Base-by-base conservation (phyloP, 2,888 invertebrate genomes). In the Bhutanitis thaidina region DNA sequence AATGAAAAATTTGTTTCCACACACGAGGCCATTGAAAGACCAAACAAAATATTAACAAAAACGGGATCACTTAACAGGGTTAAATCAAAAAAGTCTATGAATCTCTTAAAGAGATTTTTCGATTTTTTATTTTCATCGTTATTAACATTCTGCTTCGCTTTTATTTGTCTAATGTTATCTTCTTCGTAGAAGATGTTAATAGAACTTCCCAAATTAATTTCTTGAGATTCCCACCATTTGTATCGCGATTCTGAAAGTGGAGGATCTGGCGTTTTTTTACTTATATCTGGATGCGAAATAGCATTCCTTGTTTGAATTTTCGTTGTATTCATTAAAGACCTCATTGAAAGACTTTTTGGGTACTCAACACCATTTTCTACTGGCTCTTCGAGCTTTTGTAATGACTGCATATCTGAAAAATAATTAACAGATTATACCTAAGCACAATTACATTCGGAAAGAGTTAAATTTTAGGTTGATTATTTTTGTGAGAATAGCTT, bases 1-100 rank as follows among this genome's bases (percentile, higher is more conserved):
- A 93, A 68, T 0, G 93, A 92, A 67, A 94, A 94, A 64, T 93
- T 94, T 0, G 93, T 88, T 69, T 94, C 94, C 0, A 93, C 93
- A 62, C 93, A 93, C 7, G 93, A 88, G 0, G 93, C 93, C 30
- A 94, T 71, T 0, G 94, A 92, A 70, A 94, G 79, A 12, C 94
- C 94, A 39, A 93, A 52, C 81, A 93, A 90, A 55, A 94, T 92
- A 61, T 92, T 94, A 0, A 93, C 90, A 65, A 93, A 94, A 59
- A 92, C 84, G 16, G 92, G 92, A 75, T 94, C 94, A 55, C 80
- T 90, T n/a, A 94, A 71, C 37, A 94, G 79, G 36, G 91, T 91
- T 45, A 94, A 75, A 73, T 94, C 94, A 64, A 93, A 93, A 54
- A 92, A 90, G 13, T 85, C 74, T 0, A 91, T 80, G 13, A 93